Evolutionary conservation across 2,797 vertebrate species (phyloP).

Genomic region (Galago senegalensis): DNA sequence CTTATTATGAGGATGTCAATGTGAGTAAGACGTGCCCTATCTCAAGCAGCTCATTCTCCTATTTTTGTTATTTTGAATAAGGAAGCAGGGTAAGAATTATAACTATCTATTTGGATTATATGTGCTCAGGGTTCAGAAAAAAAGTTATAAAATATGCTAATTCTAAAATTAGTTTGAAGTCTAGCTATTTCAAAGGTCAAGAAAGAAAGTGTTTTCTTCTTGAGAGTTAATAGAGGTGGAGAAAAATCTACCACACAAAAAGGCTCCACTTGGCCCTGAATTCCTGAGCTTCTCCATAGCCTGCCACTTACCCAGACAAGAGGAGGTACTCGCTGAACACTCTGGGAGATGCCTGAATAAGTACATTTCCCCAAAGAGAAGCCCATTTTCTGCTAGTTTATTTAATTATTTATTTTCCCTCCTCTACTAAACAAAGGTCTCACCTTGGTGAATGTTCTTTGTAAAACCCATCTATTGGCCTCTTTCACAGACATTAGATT

Average conservation of each 20-base stretch:
- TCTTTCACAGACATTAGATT: not conserved
- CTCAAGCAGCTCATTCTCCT: not conserved
- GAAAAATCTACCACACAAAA: constrained; percentile 28
- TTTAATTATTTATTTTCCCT: constrained; percentile 43
- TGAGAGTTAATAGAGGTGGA: constrained; percentile 1
- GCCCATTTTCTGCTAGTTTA: not conserved
- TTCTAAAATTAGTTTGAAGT: constrained; percentile 60
- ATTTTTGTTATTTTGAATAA: constrained; percentile 51
- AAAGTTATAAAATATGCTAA: constrained; percentile 40
- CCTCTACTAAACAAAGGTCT: not conserved
- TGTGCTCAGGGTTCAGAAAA: not conserved
- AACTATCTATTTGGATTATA: not conserved
- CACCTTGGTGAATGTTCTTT: constrained; percentile 26
- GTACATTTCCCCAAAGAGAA: constrained; percentile 13
- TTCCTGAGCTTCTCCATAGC: not conserved
- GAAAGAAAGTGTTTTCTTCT: constrained; percentile 46
- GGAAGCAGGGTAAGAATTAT: constrained; percentile 10
- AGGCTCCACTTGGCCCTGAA: not conserved
- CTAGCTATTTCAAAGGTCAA: constrained; percentile 55
- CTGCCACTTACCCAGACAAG: not conserved
- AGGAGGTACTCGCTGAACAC: not conserved
- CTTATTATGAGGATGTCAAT: not conserved
- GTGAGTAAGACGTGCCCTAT: not conserved
- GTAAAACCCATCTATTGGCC: constrained; percentile 2
- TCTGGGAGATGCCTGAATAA: not conserved